phyloP scores from a whole-genome alignment of 2,113 vertebrate genomes.

The Sarotherodon lohbergeri region DNA sequence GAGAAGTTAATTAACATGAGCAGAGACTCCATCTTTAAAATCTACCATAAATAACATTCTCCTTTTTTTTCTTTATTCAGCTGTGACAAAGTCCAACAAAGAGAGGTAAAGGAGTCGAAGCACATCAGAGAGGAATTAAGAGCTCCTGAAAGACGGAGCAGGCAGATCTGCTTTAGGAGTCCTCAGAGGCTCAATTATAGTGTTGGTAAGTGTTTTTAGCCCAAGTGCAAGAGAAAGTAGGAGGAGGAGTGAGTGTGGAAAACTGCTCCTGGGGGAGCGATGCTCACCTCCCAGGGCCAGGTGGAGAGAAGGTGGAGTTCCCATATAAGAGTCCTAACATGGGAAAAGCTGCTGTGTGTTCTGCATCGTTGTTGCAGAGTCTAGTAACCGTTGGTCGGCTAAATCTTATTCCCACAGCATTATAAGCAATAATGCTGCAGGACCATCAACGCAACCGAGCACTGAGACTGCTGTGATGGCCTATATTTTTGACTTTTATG shows the following conservation, averaged over 20 bases:
- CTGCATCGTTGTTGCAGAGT: neutral
- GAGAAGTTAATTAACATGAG: neutral
- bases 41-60: neutral
- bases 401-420: neutral
- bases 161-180: conserved; percentile 14
- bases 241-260: conserved; percentile 10
- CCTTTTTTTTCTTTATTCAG: neutral
- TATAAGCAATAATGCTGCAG: neutral
- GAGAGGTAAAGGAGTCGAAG: neutral
- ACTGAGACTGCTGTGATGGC: neutral
- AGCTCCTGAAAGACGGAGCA: conserved; percentile 6
- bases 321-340: neutral
- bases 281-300: conserved; percentile 16
- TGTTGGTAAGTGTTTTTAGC: conserved; percentile 36
- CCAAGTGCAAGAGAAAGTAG: neutral
- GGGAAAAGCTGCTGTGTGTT: neutral
- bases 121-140: conserved; percentile 12
- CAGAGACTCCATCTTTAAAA: neutral
- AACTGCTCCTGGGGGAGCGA: conserved; percentile 22
- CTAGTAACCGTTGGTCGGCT: neutral
- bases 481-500: neutral
- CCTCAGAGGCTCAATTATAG: conserved; percentile 54
- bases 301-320: neutral
- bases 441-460: neutral
- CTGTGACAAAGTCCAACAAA: neutral